Evolutionary conservation across 1,140 invertebrate species (phyloP), one percentile per base, ranked within the genome.

Genomic region (Papilio aristodemus): DNA sequence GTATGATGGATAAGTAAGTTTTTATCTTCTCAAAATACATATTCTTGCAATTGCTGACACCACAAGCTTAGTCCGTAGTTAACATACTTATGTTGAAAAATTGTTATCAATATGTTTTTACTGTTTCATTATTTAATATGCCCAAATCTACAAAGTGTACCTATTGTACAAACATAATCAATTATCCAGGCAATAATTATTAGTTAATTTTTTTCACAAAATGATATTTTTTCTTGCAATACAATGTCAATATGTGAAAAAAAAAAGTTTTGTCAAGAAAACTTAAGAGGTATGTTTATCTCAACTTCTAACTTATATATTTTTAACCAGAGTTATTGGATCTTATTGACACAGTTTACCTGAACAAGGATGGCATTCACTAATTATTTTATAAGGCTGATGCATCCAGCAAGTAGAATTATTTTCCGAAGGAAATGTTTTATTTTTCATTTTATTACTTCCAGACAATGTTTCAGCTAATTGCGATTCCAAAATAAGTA

Each of bases 351-450:
- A 46, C 14, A 46, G 9, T 19, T 70, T 90, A 94, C 94, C 94
- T 80, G 95, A 94, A 84, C 97, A 97, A 9, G 95, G 95, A 91
- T 96, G 95, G 81, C 96, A 97, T 85, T 96, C 94, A 70, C 93
- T 93, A 14, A 96, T 89, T 32, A 96, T 89, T 64, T 94, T 92
- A 76, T 93, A 96, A 14, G 93, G 90, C 83, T 96, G 95, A 76
- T 93, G 93, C 22, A 93, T 87, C 92, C 94, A 94, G 85, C 96
- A 97, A 25, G 94, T 95, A 2, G 95, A 95, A 83, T 95, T 96
- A 68, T 95, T 95, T 82, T 96, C 95, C 13, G 95, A 93, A 36
- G 95, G 87, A 77, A 93, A 93, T 43, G 93, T 93, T 81, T 93
- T 94, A 69, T 89, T 92, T 80, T 81, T 91, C 77, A 91, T 86